Base-by-base conservation (phyloP, 2,113 vertebrate genomes). In the Oryzias melastigma region DNA sequence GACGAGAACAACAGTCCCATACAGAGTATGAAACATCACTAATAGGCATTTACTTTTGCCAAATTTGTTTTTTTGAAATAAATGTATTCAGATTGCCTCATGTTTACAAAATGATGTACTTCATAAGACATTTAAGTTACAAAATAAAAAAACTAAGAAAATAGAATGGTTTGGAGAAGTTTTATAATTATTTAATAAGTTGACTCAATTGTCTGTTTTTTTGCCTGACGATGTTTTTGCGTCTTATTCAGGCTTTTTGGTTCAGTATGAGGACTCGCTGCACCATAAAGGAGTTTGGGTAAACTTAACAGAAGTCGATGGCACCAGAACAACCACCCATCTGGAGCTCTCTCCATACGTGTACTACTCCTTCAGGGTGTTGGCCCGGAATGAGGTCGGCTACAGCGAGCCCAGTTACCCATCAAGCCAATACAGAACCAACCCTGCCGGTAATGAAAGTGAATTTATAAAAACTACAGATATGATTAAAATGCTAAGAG, bases 1-100 rank as follows among this genome's bases (percentile, higher is more conserved):
- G 91, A 95, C 7, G 96, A 98, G 64, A 91, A 98, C 83, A 97
- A 98, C 84, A 98, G 96, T 75, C 94, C 93, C 10, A 94, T 93
- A 79, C 87, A 88, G 59, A 92, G 91, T 90, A 84, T 5, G 82
- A 65, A 29, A 47, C 51, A 17, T 6, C 18, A 5, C 24, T 50
- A 15, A 10, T 52, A 19, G 17, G 17, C 8, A 35, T 12, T 3
- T 35, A 10, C 35, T 12, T 35, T 8, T 12, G 12, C 35, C 35
- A 35, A 10, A 27, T 27, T 5, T 27, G 25, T 27, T 27, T 27
- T 27, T 7, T 5, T 6, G 6, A 5, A 27, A 6, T 27, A 5
- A 27, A 27, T 27, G 1, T 6, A 27, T 27, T 27, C 25, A 27
- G 6, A 5, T 22, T 22, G 22, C 22, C 22, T 22, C 22, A 22